Evolutionary conservation across 2,797 vertebrate genomes (phyloP).

Genomic region (Cichlasoma orientale): DNA sequence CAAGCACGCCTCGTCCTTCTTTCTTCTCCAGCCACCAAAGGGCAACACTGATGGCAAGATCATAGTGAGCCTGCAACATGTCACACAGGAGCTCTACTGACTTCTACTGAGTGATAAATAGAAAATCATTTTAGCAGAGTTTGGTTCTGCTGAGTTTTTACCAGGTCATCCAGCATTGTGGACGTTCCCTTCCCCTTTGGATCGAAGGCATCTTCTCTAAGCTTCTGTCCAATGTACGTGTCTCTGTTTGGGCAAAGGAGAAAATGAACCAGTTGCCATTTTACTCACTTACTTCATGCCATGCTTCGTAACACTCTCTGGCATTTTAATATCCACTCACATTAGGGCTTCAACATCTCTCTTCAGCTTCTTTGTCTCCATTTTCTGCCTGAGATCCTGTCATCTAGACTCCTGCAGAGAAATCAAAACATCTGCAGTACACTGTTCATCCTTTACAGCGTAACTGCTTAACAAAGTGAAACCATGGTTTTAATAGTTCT

Average conservation of each 20-base stretch:
- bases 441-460: neutral
- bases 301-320: neutral
- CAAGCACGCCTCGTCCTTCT: constrained; percentile 52
- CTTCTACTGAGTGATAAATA: neutral
- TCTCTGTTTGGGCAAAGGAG: constrained; percentile 65
- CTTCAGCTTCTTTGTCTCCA: constrained; percentile 76
- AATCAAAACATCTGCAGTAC: neutral
- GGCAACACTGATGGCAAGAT: constrained; percentile 83
- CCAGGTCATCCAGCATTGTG: constrained; percentile 86
- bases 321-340: constrained; percentile 64
- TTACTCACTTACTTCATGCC: neutral
- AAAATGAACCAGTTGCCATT: neutral
- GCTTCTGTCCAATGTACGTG: constrained; percentile 86
- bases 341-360: constrained; percentile 74
- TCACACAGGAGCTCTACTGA: neutral
- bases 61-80: constrained; percentile 85
- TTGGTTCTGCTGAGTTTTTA: constrained; percentile 53
- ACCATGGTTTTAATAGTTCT: neutral
- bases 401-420: constrained; percentile 24
- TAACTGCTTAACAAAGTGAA: neutral
- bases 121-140: no score
- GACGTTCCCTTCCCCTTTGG: constrained; percentile 82
- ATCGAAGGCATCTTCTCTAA: constrained; percentile 87
- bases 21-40: constrained; percentile 82
- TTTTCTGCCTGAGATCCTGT: constrained; percentile 26